A percentile compares a stretch with the other conserved stretches of the same genome.
These are phyloP conservation scores for Mirounga angustirostris DNA, from an alignment of 2,113 vertebrate species.

Conservation along the genomic window DNA sequence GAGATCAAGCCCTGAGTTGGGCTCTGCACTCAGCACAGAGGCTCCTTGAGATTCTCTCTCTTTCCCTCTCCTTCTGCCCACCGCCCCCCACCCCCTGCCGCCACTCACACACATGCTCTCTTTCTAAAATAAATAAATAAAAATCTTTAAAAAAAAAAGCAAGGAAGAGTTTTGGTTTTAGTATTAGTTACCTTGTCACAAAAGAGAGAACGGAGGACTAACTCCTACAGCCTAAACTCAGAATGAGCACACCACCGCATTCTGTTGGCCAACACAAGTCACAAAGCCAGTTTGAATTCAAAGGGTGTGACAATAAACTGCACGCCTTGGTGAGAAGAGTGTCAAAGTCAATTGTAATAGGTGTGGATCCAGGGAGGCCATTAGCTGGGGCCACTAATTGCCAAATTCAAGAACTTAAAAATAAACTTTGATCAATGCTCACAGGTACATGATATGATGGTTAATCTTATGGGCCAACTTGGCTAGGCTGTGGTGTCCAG, in stretches of 20 bases:
- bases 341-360: not conserved
- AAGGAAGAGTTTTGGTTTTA: not conserved
- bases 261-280: not conserved
- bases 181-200: not conserved
- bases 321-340: not conserved
- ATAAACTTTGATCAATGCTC: not conserved
- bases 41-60: not conserved
- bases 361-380: not conserved
- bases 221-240: not conserved
- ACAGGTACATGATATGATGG: not conserved
- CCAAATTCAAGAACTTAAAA: not conserved
- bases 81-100: fast-evolving
- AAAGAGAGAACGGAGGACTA: not conserved
- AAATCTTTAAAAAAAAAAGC: not conserved
- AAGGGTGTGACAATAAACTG: not conserved
- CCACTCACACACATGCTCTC: fast-evolving
- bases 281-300: not conserved
- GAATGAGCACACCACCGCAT: not conserved
- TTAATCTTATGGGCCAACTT: not conserved
- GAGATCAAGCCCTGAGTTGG: not conserved
- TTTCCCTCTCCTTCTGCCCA: not conserved
- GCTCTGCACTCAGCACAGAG: not conserved
- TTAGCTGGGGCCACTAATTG: not conserved
- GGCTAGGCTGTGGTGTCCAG: not conserved
- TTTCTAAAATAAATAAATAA: not conserved